phyloP scores from a whole-genome alignment of 2,888 invertebrate genomes.

The Apamea epomidion region DNA sequence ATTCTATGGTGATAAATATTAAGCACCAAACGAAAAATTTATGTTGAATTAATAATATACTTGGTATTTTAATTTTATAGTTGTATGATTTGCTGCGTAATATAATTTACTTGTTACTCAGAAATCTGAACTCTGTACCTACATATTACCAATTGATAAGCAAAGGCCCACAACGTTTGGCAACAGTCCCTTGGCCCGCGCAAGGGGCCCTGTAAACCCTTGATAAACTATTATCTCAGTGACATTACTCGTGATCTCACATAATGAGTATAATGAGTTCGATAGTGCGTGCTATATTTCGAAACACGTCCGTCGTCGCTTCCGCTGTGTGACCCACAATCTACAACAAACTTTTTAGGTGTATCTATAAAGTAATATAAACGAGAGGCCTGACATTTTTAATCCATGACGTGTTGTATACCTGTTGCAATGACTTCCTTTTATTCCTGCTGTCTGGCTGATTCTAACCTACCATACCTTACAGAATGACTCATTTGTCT shows the following conservation, averaged over 20 bases:
- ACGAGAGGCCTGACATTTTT: conserved; percentile 44
- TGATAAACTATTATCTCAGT: conserved; percentile 74
- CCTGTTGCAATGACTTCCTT: conserved; percentile 34
- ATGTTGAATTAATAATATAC: not conserved
- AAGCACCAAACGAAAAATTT: not conserved
- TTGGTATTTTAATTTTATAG: not conserved
- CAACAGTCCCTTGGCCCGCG: conserved; percentile 39
- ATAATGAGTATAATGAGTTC: conserved; percentile 80
- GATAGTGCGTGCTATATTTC: conserved; percentile 87
- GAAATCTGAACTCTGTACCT: conserved; percentile 31
- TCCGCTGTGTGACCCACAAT: conserved; percentile 85
- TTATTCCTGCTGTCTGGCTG: conserved; percentile 12
- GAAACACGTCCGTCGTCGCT: conserved; percentile 85
- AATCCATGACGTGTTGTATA: conserved; percentile 44
- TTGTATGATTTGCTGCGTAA: conserved; percentile 3
- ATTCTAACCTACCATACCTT: conserved; percentile 8
- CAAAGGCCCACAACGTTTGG: conserved; percentile 45
- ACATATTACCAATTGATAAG: conserved; percentile 52
- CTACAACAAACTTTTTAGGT: conserved; percentile 75
- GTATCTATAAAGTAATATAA: conserved; percentile 50
- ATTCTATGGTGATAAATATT: not conserved
- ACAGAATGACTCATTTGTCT: conserved; percentile 14
- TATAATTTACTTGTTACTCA: conserved; percentile 25
- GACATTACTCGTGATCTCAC: conserved; percentile 80
- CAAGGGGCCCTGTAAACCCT: conserved; percentile 69